Conservation (phyloP, 2,888 invertebrate species). For the Stictocephala bisonia region DNA sequence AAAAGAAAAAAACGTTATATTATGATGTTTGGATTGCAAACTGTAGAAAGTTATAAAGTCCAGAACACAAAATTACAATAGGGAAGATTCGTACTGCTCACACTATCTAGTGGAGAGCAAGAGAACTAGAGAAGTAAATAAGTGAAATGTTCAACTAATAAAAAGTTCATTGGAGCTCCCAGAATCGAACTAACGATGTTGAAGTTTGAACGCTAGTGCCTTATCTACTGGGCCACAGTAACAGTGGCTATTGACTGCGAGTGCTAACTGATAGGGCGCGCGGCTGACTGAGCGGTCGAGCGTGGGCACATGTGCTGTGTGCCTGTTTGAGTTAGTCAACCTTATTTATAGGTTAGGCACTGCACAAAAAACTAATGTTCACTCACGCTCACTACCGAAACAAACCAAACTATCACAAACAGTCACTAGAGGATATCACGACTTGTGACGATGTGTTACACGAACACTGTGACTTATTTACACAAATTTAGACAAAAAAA, state of each 20-base stretch:
- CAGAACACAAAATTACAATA: neutral
- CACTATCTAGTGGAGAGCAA: neutral
- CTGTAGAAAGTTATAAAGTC: neutral
- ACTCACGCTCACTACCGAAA: no score
- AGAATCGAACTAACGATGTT: neutral
- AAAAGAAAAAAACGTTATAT: neutral
- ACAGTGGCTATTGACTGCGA: neutral
- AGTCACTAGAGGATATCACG: no score
- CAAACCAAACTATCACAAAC: no score
- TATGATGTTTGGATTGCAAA: neutral
- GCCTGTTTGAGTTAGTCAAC: no score
- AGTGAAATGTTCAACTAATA: neutral
- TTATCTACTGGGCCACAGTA: neutral
- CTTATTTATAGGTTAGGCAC: no score
- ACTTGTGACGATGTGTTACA: no score
- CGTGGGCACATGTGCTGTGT: no score
- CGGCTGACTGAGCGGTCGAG: neutral
- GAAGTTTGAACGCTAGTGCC: neutral
- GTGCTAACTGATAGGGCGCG: neutral
- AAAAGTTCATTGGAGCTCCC: neutral
- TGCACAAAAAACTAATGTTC: no score
- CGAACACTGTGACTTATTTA: no score
- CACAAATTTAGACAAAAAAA: no score
- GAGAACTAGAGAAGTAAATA: conserved; percentile 6
- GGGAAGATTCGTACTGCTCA: neutral